Conservation (phyloP, 2,797 vertebrate species). For the Malacoraja senta region DNA sequence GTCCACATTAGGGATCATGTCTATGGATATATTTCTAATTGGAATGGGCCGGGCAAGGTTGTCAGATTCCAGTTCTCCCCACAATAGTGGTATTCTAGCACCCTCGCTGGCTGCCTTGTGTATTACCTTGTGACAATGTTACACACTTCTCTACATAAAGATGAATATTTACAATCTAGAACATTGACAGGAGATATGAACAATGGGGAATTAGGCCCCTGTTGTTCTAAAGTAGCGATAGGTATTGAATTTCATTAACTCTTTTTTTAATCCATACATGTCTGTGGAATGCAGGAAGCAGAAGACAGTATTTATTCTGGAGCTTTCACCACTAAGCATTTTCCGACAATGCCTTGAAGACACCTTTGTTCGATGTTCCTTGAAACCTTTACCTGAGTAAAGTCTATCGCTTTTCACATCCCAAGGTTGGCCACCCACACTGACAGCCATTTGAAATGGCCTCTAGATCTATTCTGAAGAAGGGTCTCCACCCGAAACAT, state of each 20-base stretch:
- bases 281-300: neutral
- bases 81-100: neutral
- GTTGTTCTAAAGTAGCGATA: neutral
- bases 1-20: neutral
- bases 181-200: neutral
- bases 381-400: neutral
- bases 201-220: neutral
- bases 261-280: neutral
- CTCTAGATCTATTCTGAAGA: neutral
- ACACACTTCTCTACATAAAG: neutral
- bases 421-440: neutral
- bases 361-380: neutral
- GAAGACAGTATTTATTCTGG: neutral
- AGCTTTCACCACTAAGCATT: too few species aligned
- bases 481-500: too few species aligned
- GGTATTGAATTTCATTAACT: neutral
- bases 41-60: too few species aligned
- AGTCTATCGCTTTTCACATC: neutral
- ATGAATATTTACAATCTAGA: neutral
- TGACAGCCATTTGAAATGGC: neutral
- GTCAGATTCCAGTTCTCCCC: neutral
- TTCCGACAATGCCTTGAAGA: too few species aligned
- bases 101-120: neutral
- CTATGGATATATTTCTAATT: neutral
- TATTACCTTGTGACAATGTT: neutral